A percentile compares a stretch with the other conserved stretches of the same genome.
phyloP scores from a whole-genome alignment of 1,140 invertebrate genomes.

The Drosophila tani region DNA sequence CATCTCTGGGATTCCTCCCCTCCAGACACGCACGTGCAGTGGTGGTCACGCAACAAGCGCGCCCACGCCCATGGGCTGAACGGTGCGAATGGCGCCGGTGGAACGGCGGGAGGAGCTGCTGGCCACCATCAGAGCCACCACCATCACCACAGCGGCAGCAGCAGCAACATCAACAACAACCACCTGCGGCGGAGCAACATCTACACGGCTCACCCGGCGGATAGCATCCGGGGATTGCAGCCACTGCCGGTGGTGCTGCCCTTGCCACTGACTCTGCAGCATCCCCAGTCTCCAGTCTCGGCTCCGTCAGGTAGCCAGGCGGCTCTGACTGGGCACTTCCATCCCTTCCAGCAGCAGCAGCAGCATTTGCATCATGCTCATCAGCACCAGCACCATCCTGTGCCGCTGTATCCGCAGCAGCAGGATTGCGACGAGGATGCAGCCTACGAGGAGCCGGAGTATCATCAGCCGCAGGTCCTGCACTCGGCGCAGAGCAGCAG shows the following conservation, averaged over 20 bases:
- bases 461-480: slow-evolving; percentile 78
- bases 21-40: slow-evolving; percentile 82
- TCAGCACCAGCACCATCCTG: slow-evolving; percentile 24
- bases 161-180: slow-evolving; percentile 79
- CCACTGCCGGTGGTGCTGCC: slow-evolving; percentile 54
- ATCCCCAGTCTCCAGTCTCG: slow-evolving; percentile 48
- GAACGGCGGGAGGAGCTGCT: slow-evolving; percentile 52
- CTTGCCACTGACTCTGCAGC: slow-evolving; percentile 38
- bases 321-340: slow-evolving; percentile 55
- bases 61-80: slow-evolving; percentile 67
- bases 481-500: slow-evolving; percentile 61
- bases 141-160: slow-evolving; percentile 52
- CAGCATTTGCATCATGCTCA: slow-evolving; percentile 24
- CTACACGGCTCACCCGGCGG: slow-evolving; percentile 81
- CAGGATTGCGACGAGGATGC: slow-evolving; percentile 70
- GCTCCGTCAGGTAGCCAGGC: slow-evolving; percentile 34
- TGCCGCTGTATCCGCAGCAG: slow-evolving; percentile 53
- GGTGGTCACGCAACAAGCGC: slow-evolving; percentile 84
- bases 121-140: slow-evolving; percentile 31
- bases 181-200: slow-evolving; percentile 83
- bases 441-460: slow-evolving; percentile 78
- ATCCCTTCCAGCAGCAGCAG: slow-evolving; percentile 64
- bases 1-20: slow-evolving; percentile 6
- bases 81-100: slow-evolving; percentile 39
- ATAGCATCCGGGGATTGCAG: slow-evolving; percentile 79